These are phyloP conservation scores for Scalopus aquaticus DNA, from an alignment of 2,113 vertebrate species.

Conservation along the genomic window DNA sequence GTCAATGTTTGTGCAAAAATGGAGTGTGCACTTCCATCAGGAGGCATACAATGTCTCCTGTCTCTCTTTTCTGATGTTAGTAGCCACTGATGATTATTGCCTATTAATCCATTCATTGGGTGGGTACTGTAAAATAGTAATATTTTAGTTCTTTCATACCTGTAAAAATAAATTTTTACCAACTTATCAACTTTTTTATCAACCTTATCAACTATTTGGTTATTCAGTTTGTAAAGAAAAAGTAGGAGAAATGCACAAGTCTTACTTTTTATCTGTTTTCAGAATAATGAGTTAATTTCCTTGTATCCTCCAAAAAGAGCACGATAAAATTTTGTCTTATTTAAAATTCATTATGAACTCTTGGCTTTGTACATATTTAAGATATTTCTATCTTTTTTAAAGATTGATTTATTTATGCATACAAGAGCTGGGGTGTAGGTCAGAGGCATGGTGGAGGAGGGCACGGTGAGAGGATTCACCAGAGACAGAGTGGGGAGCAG, in stretches of 20 bases:
- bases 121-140: neutral
- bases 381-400: neutral
- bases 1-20: neutral
- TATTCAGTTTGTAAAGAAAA: slow-evolving; percentile 8
- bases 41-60: neutral
- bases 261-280: neutral
- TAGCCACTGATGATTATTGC: neutral
- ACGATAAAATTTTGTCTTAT: neutral
- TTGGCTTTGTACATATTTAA: neutral
- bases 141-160: neutral
- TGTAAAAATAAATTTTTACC: neutral
- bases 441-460: too few relatives aligned
- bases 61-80: neutral
- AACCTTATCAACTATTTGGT: neutral
- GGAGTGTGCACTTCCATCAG: neutral
- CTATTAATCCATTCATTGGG: neutral
- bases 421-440: too few relatives aligned
- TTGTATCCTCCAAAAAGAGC: neutral
- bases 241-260: slow-evolving; percentile 14
- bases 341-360: slow-evolving; percentile 5
- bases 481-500: too few relatives aligned
- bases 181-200: too few relatives aligned
- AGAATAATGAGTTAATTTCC: neutral
- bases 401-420: too few relatives aligned
- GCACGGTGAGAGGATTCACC: too few relatives aligned